Conservation (phyloP, 2,113 vertebrate genomes). For the Phalacrocorax brasilianus region DNA sequence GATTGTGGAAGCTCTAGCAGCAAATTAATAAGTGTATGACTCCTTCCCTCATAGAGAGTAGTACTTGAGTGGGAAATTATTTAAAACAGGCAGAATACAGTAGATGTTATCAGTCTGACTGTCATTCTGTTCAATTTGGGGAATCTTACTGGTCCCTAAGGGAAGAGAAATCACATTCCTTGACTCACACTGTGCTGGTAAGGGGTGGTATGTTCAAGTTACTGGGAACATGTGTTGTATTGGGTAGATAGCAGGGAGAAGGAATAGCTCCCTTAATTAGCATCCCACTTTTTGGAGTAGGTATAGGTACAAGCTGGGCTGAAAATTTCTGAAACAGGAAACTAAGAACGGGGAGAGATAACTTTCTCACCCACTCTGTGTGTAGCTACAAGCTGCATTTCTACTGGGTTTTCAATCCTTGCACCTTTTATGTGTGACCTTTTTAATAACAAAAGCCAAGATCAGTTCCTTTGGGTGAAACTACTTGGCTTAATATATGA, state of each 20-base stretch:
- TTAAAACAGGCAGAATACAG: not conserved
- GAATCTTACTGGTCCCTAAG: conserved; percentile 14
- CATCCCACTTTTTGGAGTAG: not conserved
- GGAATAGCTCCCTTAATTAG: not conserved
- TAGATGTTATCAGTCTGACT: conserved; percentile 51
- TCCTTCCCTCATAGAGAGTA: not conserved
- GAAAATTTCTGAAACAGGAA: not conserved
- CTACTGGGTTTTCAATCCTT: not conserved
- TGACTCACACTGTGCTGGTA: not conserved
- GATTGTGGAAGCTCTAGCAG: not conserved
- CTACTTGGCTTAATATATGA: not conserved
- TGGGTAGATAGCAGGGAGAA: not conserved
- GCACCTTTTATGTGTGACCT: not conserved
- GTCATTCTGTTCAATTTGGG: conserved; percentile 42
- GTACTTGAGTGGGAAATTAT: conserved; percentile 2
- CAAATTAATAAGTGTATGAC: not conserved
- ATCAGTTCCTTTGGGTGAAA: not conserved
- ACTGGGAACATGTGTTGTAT: not conserved
- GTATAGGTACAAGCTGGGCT: not conserved
- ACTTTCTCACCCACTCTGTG: not conserved
- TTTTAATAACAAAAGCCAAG: not conserved
- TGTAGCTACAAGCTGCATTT: not conserved
- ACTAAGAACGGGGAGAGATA: not conserved
- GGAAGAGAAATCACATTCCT: not conserved
- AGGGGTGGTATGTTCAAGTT: not conserved